A percentile compares a stretch with the other conserved stretches of the same genome.
These are phyloP conservation scores for Zonotrichia leucophrys DNA, from an alignment of 2,113 vertebrate genomes.

Conservation along the genomic window DNA sequence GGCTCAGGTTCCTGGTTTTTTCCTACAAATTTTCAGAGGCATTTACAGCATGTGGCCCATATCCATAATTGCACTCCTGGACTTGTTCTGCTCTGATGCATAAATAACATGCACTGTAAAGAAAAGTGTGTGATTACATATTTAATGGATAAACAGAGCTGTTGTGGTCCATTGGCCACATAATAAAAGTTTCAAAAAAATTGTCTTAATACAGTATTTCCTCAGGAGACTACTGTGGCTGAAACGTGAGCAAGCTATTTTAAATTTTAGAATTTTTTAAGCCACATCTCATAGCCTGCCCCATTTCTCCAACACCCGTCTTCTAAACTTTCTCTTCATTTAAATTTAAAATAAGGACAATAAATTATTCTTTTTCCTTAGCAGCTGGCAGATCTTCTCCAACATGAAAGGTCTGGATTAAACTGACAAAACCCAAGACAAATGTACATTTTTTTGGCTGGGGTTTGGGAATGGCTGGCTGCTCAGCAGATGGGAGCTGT, in stretches of 20 bases:
- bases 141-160: slow-evolving; percentile 58
- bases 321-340: slow-evolving; percentile 46
- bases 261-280: not conserved
- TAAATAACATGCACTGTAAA: slow-evolving; percentile 64
- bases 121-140: slow-evolving; percentile 57
- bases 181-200: slow-evolving; percentile 60
- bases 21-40: slow-evolving; percentile 4
- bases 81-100: slow-evolving; percentile 65
- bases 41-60: slow-evolving; percentile 31
- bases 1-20: not conserved
- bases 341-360: slow-evolving; percentile 61
- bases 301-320: not conserved
- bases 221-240: slow-evolving; percentile 17
- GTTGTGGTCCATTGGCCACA: slow-evolving; percentile 56
- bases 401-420: slow-evolving; percentile 4
- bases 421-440: not conserved
- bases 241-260: slow-evolving; percentile 20
- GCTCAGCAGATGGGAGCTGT: not conserved
- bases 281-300: slow-evolving; percentile 7
- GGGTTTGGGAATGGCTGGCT: not conserved
- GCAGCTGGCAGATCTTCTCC: slow-evolving; percentile 36
- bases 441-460: not conserved
- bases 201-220: slow-evolving; percentile 55
- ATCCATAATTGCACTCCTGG: slow-evolving; percentile 55
- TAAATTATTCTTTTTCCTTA: slow-evolving; percentile 40